A percentile compares a stretch with the other conserved stretches of the same genome.
phyloP scores from a whole-genome alignment of 2,797 vertebrate genomes.

The Capromys pilorides region DNA sequence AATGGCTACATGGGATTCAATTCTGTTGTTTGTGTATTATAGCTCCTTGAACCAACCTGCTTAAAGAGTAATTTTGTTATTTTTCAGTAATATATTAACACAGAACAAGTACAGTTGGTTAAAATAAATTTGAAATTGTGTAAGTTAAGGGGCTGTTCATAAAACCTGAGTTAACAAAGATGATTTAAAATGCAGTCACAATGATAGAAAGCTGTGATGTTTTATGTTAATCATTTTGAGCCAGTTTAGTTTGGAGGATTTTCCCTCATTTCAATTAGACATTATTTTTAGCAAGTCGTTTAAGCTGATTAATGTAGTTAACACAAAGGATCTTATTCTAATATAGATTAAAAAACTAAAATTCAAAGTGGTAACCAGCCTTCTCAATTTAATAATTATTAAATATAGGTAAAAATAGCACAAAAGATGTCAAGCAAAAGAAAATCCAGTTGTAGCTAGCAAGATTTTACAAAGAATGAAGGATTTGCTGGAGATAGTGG shows the following conservation, averaged over 20 bases:
- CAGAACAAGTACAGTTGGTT: constrained; percentile 33
- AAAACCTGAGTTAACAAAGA: constrained; percentile 27
- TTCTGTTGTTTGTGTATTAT: constrained; percentile 41
- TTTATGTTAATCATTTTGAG: constrained; percentile 43
- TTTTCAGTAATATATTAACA: constrained; percentile 9
- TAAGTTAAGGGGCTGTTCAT: constrained; percentile 9
- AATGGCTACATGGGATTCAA: background rate
- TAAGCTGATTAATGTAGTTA: constrained; percentile 29
- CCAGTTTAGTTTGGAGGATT: constrained; percentile 16
- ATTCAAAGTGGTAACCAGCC: constrained; percentile 14
- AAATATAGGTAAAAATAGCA: constrained; percentile 16
- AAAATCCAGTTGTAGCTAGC: background rate
- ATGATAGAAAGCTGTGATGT: constrained; percentile 16
- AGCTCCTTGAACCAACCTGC: constrained; percentile 37
- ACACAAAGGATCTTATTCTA: background rate
- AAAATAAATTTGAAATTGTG: constrained; percentile 45
- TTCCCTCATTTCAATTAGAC: background rate
- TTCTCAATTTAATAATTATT: constrained; percentile 41
- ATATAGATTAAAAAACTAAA: constrained; percentile 12
- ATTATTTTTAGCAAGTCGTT: constrained; percentile 49
- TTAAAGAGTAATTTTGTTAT: constrained; percentile 28
- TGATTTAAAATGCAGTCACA: constrained; percentile 15
- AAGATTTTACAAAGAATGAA: constrained; percentile 34
- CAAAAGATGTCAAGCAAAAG: background rate
- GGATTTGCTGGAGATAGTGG: background rate